These are phyloP conservation scores for Lateolabrax maculatus DNA, from an alignment of 2,797 vertebrate genomes.

Conservation along the genomic window DNA sequence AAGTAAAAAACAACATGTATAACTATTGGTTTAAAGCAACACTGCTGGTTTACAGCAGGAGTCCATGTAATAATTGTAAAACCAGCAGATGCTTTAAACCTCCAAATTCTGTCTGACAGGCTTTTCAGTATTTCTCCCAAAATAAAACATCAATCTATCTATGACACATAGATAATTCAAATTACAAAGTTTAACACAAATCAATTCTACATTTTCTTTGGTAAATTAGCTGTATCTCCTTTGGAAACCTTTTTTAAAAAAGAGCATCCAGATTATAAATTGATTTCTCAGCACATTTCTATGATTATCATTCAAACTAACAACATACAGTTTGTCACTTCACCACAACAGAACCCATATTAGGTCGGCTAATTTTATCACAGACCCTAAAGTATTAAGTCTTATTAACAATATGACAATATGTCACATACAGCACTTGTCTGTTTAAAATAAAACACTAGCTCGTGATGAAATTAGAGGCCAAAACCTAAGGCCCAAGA, in stretches of 20 bases:
- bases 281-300: constrained; percentile 34
- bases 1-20: constrained; percentile 27
- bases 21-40: constrained; percentile 2
- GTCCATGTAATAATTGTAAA: constrained; percentile 5
- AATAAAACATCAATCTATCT: constrained; percentile 31
- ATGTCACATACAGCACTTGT: constrained; percentile 76
- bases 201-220: constrained; percentile 73
- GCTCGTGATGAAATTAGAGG: constrained; percentile 13
- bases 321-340: constrained; percentile 36
- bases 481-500: constrained; percentile 21
- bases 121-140: constrained; percentile 20
- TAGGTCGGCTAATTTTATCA: constrained; percentile 27
- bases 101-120: constrained; percentile 22
- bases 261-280: constrained; percentile 62
- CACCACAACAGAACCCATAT: constrained; percentile 36
- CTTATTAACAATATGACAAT: constrained; percentile 77
- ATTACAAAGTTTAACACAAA: constrained; percentile 30
- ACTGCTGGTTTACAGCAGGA: constrained; percentile 10
- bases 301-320: constrained; percentile 38
- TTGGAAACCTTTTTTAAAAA: constrained; percentile 65
- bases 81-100: constrained; percentile 18
- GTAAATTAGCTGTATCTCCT: constrained; percentile 82
- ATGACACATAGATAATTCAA: constrained; percentile 22
- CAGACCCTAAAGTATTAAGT: constrained; percentile 26
- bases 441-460: constrained; percentile 58